phyloP scores from a whole-genome alignment of 2,888 invertebrate species.

The Heliconius charithonia region DNA sequence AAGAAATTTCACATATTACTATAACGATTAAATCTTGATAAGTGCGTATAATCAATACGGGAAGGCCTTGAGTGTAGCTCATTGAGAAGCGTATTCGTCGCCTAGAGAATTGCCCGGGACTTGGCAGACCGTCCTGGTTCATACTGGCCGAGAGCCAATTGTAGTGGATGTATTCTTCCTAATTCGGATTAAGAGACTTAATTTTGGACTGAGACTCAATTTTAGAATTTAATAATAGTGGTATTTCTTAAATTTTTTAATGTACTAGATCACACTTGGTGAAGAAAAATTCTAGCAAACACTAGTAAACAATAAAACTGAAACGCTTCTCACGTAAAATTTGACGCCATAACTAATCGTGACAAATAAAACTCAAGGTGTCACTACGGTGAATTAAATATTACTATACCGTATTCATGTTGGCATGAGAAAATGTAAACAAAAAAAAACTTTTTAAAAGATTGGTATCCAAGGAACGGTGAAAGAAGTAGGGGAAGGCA shows the following conservation, averaged over 20 bases:
- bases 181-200: constrained; percentile 24
- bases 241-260: background rate
- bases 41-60: constrained; percentile 9
- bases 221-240: background rate
- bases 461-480: too few relatives aligned
- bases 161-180: constrained; percentile 17
- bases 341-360: too few relatives aligned
- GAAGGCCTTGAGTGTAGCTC: constrained; percentile 35
- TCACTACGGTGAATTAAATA: too few relatives aligned
- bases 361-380: too few relatives aligned
- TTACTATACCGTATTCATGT: too few relatives aligned
- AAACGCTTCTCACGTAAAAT: too few relatives aligned
- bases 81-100: constrained; percentile 34
- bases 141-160: constrained; percentile 29
- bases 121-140: constrained; percentile 33
- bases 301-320: background rate
- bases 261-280: background rate
- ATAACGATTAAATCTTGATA: background rate
- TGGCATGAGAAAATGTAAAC: too few relatives aligned
- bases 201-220: background rate
- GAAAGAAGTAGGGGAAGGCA: too few relatives aligned
- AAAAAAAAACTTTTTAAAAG: too few relatives aligned
- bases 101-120: constrained; percentile 42
- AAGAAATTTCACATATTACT: background rate
- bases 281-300: background rate